Conservation (phyloP, 2,888 invertebrate species). For the Calephelis perditalis region DNA sequence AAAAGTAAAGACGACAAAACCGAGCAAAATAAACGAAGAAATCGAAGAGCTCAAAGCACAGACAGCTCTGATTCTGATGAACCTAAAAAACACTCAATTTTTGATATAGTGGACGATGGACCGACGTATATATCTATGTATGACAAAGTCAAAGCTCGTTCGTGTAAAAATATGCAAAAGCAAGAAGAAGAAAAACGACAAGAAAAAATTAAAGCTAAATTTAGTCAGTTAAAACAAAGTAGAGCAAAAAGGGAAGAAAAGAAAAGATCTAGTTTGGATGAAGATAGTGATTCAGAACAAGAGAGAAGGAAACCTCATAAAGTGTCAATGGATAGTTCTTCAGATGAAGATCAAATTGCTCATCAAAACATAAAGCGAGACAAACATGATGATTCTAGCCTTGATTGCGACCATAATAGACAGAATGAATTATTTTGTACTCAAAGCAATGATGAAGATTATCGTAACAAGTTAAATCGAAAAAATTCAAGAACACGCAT, state of each 20-base stretch:
- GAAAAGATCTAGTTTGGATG: slow-evolving; percentile 93
- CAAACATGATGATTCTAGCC: slow-evolving; percentile 58
- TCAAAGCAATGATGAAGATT: slow-evolving; percentile 67
- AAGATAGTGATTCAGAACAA: slow-evolving; percentile 86
- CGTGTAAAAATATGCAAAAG: slow-evolving; percentile 95
- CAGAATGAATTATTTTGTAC: slow-evolving; percentile 70
- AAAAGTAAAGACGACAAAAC: slow-evolving; percentile 71
- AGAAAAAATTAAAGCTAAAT: slow-evolving; percentile 93
- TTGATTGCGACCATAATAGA: slow-evolving; percentile 63
- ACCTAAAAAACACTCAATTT: slow-evolving; percentile 93
- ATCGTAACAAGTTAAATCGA: slow-evolving; percentile 78
- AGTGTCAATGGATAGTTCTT: slow-evolving; percentile 73
- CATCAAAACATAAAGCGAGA: slow-evolving; percentile 63
- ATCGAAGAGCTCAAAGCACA: slow-evolving; percentile 75
- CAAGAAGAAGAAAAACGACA: slow-evolving; percentile 92
- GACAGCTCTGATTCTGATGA: slow-evolving; percentile 87
- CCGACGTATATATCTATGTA: slow-evolving; percentile 98
- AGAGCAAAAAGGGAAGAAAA: slow-evolving; percentile 92
- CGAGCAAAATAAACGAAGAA: slow-evolving; percentile 59
- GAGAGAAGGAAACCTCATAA: slow-evolving; percentile 60
- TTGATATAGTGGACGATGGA: slow-evolving; percentile 92
- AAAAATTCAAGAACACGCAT: slow-evolving; percentile 86
- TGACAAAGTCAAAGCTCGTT: slow-evolving; percentile 96
- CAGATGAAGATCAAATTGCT: slow-evolving; percentile 69
- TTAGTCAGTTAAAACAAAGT: slow-evolving; percentile 91